Conservation (phyloP, 2,113 vertebrate species). For the Coptodon rendalli region DNA sequence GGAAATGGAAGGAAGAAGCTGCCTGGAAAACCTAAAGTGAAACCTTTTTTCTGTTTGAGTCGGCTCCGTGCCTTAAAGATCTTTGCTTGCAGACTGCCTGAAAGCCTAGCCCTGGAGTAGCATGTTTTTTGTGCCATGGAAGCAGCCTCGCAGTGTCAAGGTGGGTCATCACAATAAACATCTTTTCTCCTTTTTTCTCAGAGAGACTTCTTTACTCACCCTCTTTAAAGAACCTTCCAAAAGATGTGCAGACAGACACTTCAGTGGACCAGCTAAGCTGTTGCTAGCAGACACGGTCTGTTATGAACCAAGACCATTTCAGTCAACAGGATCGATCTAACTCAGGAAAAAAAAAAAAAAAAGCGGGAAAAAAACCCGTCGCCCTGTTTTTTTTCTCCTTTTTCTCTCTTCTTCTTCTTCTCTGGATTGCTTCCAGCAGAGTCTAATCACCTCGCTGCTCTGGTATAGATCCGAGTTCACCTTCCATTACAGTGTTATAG, state of each 20-base stretch:
- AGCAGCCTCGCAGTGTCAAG: slow-evolving; percentile 48
- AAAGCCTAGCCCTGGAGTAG: slow-evolving; percentile 63
- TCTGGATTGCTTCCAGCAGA: slow-evolving; percentile 29
- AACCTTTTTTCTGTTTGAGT: neutral
- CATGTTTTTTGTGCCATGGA: slow-evolving; percentile 54
- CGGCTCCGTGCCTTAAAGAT: neutral
- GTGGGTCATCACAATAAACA: slow-evolving; percentile 65
- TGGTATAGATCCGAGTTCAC: slow-evolving; percentile 31
- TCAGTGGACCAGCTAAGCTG: slow-evolving; percentile 70
- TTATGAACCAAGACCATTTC: slow-evolving; percentile 64
- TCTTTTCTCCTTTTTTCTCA: slow-evolving; percentile 50
- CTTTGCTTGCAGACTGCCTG: slow-evolving; percentile 8
- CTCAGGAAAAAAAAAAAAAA: slow-evolving; percentile 25
- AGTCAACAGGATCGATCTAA: slow-evolving; percentile 66
- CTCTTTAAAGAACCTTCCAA: slow-evolving; percentile 57
- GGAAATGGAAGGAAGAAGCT: neutral
- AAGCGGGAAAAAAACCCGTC: neutral
- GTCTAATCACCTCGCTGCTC: slow-evolving; percentile 21
- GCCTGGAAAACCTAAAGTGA: neutral
- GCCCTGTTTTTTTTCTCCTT: neutral
- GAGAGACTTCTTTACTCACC: slow-evolving; percentile 48
- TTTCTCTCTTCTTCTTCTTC: neutral
- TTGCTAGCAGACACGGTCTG: slow-evolving; percentile 64
- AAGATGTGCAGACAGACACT: slow-evolving; percentile 63
- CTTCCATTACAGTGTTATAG: slow-evolving; percentile 18